Percentiles rank a stretch among this genome's conserved stretches.
These are phyloP conservation scores for Aurelia coerulea DNA, from an alignment of 30 jellyfish, hydroid and myxozoan genomes.

Conservation along the genomic window DNA sequence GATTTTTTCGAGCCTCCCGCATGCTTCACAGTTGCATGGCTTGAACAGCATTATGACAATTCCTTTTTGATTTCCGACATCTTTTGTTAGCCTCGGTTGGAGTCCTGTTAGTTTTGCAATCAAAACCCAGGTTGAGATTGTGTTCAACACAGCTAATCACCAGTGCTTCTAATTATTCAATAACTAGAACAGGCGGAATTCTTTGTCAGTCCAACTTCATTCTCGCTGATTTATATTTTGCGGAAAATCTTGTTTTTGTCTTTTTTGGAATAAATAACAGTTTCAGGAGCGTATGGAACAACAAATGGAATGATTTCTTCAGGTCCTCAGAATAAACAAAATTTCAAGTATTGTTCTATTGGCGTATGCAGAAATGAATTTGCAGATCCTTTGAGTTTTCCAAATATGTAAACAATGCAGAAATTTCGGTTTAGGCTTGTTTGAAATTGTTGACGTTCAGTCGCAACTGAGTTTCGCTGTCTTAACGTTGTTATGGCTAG, in stretches of 20 bases:
- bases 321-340: too few species aligned
- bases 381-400: too few species aligned
- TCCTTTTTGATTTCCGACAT: constrained; percentile 67
- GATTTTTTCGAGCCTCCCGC: constrained; percentile 61
- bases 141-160: constrained; percentile 51
- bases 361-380: too few species aligned
- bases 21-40: constrained; percentile 39
- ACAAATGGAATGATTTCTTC: too few species aligned
- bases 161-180: constrained; percentile 37
- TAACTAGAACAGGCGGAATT: constrained; percentile 48
- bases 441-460: background rate
- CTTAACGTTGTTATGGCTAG: too few species aligned
- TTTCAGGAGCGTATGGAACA: too few species aligned
- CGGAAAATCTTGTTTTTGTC: too few species aligned
- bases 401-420: background rate
- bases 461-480: background rate
- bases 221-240: background rate
- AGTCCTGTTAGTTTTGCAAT: constrained; percentile 46
- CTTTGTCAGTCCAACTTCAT: constrained; percentile 4
- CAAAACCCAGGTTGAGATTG: constrained; percentile 49
- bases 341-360: too few species aligned
- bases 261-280: too few species aligned
- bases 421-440: background rate
- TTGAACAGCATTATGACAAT: constrained; percentile 48
- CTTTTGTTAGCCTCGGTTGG: constrained; percentile 78